Percentiles rank a stretch among this genome's conserved stretches.
Evolutionary conservation across 2,797 vertebrate species (phyloP).

Genomic region (Sternarchorhynchus goeldii): DNA sequence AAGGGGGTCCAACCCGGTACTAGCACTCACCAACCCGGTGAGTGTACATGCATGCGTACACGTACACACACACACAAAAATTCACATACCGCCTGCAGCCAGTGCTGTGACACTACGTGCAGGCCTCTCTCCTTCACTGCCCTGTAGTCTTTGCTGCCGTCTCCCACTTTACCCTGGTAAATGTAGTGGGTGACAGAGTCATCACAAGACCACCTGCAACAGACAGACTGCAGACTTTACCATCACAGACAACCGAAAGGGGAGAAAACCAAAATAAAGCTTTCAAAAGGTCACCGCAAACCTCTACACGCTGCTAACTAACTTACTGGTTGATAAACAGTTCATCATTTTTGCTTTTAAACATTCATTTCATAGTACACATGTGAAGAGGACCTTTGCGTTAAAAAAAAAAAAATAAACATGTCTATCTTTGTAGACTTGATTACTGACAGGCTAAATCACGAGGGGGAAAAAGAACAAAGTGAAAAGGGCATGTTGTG

Average conservation of each 20-base stretch:
- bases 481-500: background rate
- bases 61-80: conserved; percentile 49
- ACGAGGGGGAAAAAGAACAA: too few relatives aligned
- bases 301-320: too few relatives aligned
- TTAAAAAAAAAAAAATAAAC: too few relatives aligned
- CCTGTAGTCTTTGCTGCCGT: conserved; percentile 90
- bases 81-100: conserved; percentile 85
- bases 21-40: too few relatives aligned
- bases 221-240: background rate
- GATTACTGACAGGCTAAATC: too few relatives aligned
- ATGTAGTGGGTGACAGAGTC: conserved; percentile 96
- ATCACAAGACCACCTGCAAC: conserved; percentile 89
- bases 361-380: background rate
- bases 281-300: too few relatives aligned
- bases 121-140: conserved; percentile 89
- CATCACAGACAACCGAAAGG: background rate
- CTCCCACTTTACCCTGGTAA: conserved; percentile 92
- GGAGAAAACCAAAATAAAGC: background rate
- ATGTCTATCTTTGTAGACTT: too few relatives aligned
- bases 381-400: too few relatives aligned
- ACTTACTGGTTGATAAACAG: too few relatives aligned
- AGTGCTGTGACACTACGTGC: conserved; percentile 92
- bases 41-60: too few relatives aligned
- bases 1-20: too few relatives aligned
- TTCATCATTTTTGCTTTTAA: background rate